Evolutionary conservation across 2,113 vertebrate genomes (phyloP).

Genomic region (Muscicapa adusta): DNA sequence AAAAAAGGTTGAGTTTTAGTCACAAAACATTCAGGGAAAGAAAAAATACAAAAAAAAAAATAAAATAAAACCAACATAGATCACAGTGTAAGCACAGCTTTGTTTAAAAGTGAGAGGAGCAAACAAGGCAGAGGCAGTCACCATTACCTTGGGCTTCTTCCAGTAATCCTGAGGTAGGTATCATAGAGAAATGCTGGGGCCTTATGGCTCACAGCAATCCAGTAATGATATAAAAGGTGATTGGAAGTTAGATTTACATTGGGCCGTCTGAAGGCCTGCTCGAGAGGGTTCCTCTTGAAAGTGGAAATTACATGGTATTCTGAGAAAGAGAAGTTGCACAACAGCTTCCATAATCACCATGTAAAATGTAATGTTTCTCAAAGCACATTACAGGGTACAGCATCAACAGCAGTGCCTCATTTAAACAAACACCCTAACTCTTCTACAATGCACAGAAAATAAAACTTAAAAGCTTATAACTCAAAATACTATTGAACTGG

Average conservation of each 20-base stretch:
- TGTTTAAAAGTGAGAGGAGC: slow-evolving; percentile 74
- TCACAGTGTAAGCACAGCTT: slow-evolving; percentile 55
- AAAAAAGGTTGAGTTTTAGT: slow-evolving; percentile 39
- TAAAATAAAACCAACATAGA: slow-evolving; percentile 15
- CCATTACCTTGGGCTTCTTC: slow-evolving; percentile 99
- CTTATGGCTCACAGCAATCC: slow-evolving; percentile 99
- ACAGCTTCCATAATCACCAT: slow-evolving; percentile 79
- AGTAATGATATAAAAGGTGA: slow-evolving; percentile 99
- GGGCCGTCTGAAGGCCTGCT: slow-evolving; percentile 99
- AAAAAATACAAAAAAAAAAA: background rate
- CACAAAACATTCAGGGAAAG: slow-evolving; percentile 33
- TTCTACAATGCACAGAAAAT: background rate
- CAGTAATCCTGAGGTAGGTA: slow-evolving; percentile 98
- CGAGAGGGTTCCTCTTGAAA: slow-evolving; percentile 99
- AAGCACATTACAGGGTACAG: slow-evolving; percentile 58
- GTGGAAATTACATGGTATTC: slow-evolving; percentile 99
- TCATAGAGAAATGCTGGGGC: slow-evolving; percentile 99
- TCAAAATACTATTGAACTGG: background rate
- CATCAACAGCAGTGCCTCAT: slow-evolving; percentile 21
- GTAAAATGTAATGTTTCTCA: slow-evolving; percentile 58
- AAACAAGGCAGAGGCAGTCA: slow-evolving; percentile 76
- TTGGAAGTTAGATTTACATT: slow-evolving; percentile 99
- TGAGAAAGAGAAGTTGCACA: slow-evolving; percentile 90
- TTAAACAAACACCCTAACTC: background rate
- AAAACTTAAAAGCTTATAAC: background rate